Conservation (phyloP, 37 sponge, comb jelly and placozoan species). For the Amphimedon queenslandica region DNA sequence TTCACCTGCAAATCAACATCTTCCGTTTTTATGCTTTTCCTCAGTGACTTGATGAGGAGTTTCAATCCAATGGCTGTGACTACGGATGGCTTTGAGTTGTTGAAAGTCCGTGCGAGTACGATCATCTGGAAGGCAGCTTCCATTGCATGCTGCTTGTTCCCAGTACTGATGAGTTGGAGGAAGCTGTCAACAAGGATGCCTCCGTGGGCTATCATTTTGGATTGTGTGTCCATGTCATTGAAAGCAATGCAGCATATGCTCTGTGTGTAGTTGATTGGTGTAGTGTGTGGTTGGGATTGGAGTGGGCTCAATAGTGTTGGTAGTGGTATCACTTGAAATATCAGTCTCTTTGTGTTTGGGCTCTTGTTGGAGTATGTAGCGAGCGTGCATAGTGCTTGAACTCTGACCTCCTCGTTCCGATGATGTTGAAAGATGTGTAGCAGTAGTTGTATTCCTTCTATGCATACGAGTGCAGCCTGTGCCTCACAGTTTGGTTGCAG, state of each 20-base stretch:
- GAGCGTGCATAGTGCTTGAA: constrained; percentile 24
- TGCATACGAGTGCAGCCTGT: constrained; percentile 3
- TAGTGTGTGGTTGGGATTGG: constrained; percentile 2
- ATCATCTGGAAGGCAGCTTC: constrained; percentile 25
- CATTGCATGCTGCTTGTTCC: neutral
- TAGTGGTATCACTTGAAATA: too few species aligned
- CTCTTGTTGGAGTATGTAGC: too few species aligned
- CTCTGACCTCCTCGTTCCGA: neutral
- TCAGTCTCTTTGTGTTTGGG: too few species aligned
- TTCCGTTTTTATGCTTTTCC: too few species aligned
- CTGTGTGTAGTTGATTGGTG: constrained; percentile 6
- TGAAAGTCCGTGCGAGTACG: neutral
- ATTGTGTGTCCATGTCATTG: constrained; percentile 26
- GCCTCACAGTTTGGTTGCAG: constrained; percentile 11
- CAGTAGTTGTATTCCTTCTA: constrained; percentile 12
- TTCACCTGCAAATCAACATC: too few species aligned
- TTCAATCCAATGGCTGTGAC: too few species aligned
- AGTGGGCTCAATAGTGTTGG: constrained; percentile 4
- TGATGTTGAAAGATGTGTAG: constrained; percentile 3
- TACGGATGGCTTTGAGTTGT: neutral
- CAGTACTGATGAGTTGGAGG: neutral
- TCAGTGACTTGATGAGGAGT: too few species aligned
- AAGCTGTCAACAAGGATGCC: neutral
- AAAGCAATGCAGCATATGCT: constrained; percentile 14
- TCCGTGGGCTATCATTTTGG: neutral